Base-by-base conservation (phyloP, 2,888 invertebrate species). In the Aspidiotus destructor region DNA sequence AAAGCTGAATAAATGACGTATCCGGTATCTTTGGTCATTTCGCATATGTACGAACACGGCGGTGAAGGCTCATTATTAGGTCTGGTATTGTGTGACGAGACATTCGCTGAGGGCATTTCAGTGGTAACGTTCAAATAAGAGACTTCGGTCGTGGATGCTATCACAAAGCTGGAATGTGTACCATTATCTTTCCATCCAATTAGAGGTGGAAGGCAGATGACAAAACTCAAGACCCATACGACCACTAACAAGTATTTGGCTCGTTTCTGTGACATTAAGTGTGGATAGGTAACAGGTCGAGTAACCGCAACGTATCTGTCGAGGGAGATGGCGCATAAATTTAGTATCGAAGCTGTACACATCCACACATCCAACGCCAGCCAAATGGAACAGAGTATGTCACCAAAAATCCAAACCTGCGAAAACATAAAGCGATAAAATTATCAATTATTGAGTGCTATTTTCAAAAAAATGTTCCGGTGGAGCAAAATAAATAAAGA, bases 331-430 rank as follows among this genome's bases (percentile, higher is more conserved):
- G 93, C 96, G 77, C 95, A 95, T 68, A 97, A 84, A 79, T 97
- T 97, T 74, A 97, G 82, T 75, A 97, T 97, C 74, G 94, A 95
- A 0, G 97, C 94, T 0, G 98, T 98, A 80, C 96, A 97, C 89
- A 97, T 90, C 93, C 96, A 95, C 11, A 98, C 97, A 79, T 98
- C 98, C 69, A 96, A 86, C 0, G 97, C 96, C 72, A 98, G 81
- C 97, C 97, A 98, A 73, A 94, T 86, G 71, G 91, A 89, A 80
- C 97, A 98, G 93, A 96, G 95, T 58, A 92, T 83, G 78, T 89
- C 88, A 62, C 97, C 96, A 77, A 96, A 98, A 75, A 96, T 90
- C 98, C 98, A 98, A 76, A 93, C 87, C 87, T 92, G 81, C 54
- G 17, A 62, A 28, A 17, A 28, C 2, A 62, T 28, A 52, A 62